Evolutionary conservation across 1,140 invertebrate genomes (phyloP), one percentile per base, ranked within the genome.

Genomic region (Diachasmimorpha longicaudata): DNA sequence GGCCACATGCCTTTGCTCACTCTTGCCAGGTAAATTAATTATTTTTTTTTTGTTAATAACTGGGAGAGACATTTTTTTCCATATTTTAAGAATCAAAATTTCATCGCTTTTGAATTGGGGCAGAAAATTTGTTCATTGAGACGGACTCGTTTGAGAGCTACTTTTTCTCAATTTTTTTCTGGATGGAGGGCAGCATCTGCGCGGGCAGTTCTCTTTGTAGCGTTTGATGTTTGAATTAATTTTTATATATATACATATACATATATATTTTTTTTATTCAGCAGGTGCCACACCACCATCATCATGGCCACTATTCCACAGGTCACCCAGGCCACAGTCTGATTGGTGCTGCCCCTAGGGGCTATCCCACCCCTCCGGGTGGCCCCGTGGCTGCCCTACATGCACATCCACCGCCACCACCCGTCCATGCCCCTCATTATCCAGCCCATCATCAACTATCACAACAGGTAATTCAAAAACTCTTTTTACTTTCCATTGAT

Each of bases 381-480:
- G 85, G 85, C 75, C 83, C 85, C 10, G 85, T 87, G 4, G 81
- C 85, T 0, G 85, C 84, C 11, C 82, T 86, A 21, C 87, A 88
- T 72, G 77, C 85, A 31, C 85, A 87, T 77, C 81, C 84, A 14
- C 84, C 85, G 73, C 84, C 86, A 68, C 82, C 80, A 39, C 80
- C 86, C 69, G 85, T 88, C 71, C 85, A 88, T 58, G 85, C 85
- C 14, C 80, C 85, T 70, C 85, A 88, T 75, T 88, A 86, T 37
- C 79, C 85, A 6, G 79, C 86, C 75, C 87, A 88, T 79, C 86
- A 87, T 83, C 87, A 87, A 79, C 79, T 87, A 72, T 84, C 85
- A 36, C 86, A 87, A 75, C 87, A 86, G 83, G 87, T 88, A 83
- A 71, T 66, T 48, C 16, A 16, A 44, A 48, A 69, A 31, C 31